A percentile compares a stretch with the other conserved stretches of the same genome.
These are phyloP conservation scores for Prolemur simus DNA, from an alignment of 2,113 vertebrate genomes.

Conservation along the genomic window DNA sequence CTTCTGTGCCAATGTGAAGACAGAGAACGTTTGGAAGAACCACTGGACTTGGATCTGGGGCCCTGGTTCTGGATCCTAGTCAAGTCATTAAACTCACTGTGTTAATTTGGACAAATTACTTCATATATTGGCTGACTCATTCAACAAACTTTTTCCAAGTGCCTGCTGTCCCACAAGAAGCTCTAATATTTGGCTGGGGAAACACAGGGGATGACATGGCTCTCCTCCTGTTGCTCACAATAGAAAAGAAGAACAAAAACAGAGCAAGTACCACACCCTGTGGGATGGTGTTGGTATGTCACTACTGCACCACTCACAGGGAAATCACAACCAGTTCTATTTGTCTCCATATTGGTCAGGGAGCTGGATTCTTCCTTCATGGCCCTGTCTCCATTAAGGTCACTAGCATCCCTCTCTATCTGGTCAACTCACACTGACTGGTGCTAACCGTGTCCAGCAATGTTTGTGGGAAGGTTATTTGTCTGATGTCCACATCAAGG, in stretches of 20 bases:
- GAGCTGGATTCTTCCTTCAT: background rate
- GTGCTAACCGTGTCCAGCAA: background rate
- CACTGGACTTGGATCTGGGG: background rate
- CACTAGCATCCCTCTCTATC: background rate
- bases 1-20: background rate
- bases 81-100: constrained; percentile 18
- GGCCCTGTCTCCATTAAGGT: background rate
- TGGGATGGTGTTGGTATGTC: background rate
- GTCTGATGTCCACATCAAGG: background rate
- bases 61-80: background rate
- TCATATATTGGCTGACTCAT: background rate
- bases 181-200: background rate
- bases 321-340: background rate
- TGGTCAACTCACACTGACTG: background rate
- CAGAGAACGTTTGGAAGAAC: background rate
- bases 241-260: background rate
- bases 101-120: constrained; percentile 52
- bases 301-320: background rate
- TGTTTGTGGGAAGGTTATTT: background rate
- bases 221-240: background rate
- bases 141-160: constrained; percentile 22
- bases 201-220: background rate
- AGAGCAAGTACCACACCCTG: too few species aligned
- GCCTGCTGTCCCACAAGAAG: background rate
- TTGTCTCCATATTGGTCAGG: background rate